phyloP scores from a whole-genome alignment of 2,797 vertebrate species.

The Phataginus tetradactyla region DNA sequence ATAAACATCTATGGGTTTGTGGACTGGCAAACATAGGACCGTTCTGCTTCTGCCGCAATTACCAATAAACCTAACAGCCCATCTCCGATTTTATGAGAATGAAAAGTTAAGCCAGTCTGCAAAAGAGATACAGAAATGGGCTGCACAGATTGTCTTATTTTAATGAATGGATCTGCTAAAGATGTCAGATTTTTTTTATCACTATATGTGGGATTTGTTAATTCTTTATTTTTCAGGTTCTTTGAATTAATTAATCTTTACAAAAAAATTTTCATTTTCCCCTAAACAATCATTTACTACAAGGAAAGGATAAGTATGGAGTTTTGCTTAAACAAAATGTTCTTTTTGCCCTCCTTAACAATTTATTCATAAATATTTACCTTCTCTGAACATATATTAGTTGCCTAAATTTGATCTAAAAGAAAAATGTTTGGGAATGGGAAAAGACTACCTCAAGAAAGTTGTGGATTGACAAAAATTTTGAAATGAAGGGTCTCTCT shows the following conservation, averaged over 20 bases:
- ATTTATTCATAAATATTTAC: background rate
- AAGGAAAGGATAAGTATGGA: background rate
- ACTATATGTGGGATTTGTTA: background rate
- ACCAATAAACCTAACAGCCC: conserved; percentile 79
- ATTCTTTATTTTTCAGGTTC: background rate
- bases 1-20: conserved; percentile 66
- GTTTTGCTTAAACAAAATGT: background rate
- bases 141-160: conserved; percentile 67
- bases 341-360: background rate
- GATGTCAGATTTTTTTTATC: conserved; percentile 39
- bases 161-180: conserved; percentile 61
- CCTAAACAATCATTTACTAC: background rate
- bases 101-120: conserved; percentile 66
- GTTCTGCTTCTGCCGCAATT: conserved; percentile 68
- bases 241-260: background rate
- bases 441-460: background rate
- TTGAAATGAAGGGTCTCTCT: background rate
- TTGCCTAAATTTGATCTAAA: background rate
- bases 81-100: conserved; percentile 76
- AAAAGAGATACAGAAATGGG: conserved; percentile 25
- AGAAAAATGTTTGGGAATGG: background rate
- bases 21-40: conserved; percentile 68
- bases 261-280: background rate
- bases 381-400: background rate
- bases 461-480: background rate